These are phyloP conservation scores for Hyalella azteca DNA, from an alignment of 2,888 invertebrate genomes.

Conservation along the genomic window DNA sequence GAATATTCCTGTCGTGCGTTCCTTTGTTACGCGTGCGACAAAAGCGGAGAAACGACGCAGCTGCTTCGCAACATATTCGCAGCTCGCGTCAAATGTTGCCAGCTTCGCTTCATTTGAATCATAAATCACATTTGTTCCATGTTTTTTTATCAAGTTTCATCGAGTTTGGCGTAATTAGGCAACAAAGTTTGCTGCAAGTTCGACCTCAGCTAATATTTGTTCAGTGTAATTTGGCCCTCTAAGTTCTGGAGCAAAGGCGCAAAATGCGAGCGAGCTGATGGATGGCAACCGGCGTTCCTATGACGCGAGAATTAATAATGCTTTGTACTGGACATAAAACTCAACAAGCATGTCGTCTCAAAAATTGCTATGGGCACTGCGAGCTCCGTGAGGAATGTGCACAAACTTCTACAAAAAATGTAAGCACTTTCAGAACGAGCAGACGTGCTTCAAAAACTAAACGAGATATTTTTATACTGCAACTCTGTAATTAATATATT, in stretches of 20 bases:
- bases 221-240: slow-evolving; percentile 17
- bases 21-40: too few relatives aligned
- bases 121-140: slow-evolving; percentile 30
- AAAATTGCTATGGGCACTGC: background rate
- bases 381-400: too few relatives aligned
- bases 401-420: background rate
- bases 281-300: background rate
- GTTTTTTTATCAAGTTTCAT: slow-evolving; percentile 21
- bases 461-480: background rate
- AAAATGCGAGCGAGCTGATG: slow-evolving; percentile 26
- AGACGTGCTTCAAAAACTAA: background rate
- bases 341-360: background rate
- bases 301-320: slow-evolving; percentile 22
- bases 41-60: background rate
- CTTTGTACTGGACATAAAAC: background rate
- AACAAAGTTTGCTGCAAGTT: slow-evolving; percentile 29
- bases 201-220: slow-evolving; percentile 33
- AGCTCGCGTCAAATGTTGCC: background rate
- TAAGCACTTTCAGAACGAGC: background rate
- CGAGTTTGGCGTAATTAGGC: slow-evolving; percentile 28
- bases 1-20: too few relatives aligned
- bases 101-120: slow-evolving; percentile 29
- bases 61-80: background rate
- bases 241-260: slow-evolving; percentile 13
- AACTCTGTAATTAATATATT: background rate